Percentiles rank a stretch among this genome's conserved stretches.
phyloP scores from a whole-genome alignment of 2,113 vertebrate genomes.

The Chaenogobius annularis region DNA sequence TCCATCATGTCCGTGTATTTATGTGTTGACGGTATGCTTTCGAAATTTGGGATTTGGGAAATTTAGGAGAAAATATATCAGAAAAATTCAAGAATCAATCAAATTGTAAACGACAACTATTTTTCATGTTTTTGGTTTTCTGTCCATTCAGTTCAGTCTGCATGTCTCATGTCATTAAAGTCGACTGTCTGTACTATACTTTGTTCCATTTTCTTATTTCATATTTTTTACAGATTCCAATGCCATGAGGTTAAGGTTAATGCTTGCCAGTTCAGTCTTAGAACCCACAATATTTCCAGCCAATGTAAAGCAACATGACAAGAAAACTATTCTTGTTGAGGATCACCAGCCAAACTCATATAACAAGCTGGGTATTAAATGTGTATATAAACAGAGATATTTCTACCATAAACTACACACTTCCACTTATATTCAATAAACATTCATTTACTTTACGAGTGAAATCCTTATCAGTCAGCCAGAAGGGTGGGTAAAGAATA shows the following conservation, averaged over 20 bases:
- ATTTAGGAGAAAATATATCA: conserved; percentile 14
- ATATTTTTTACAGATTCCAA: no score
- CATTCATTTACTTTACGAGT: background rate
- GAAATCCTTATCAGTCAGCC: background rate
- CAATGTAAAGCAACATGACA: background rate
- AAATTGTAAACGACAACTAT: conserved; percentile 3
- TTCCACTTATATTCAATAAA: background rate
- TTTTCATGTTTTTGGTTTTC: conserved; percentile 48
- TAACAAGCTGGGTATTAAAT: background rate
- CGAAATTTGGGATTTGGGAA: background rate
- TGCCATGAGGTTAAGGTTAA: no score
- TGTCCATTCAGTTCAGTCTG: conserved; percentile 47
- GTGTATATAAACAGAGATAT: background rate
- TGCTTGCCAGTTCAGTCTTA: no score
- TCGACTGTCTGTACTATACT: conserved; percentile 8
- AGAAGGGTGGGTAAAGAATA: background rate
- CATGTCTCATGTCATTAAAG: conserved; percentile 65
- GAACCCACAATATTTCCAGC: background rate
- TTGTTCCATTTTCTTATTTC: conserved; percentile 8
- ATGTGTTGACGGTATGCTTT: conserved; percentile 28
- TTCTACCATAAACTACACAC: background rate
- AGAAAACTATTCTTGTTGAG: background rate
- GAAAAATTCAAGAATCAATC: background rate
- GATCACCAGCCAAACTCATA: background rate
- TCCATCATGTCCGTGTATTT: conserved; percentile 35